Conservation (phyloP, 2,797 vertebrate species). For the Pygocentrus nattereri region DNA sequence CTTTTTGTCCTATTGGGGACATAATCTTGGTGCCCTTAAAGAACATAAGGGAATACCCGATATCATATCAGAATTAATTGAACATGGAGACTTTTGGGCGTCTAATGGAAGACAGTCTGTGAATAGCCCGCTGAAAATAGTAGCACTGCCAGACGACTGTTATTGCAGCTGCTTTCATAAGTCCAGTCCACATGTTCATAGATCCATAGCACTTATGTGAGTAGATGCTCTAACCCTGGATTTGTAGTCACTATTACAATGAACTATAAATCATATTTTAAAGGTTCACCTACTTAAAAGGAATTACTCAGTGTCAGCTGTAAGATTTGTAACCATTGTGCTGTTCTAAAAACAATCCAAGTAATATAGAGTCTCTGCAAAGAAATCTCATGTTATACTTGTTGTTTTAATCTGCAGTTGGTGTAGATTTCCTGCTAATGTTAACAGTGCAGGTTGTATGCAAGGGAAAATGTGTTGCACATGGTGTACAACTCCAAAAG, state of each 20-base stretch:
- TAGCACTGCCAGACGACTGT: conserved; percentile 49
- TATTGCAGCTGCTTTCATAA: conserved; percentile 61
- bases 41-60: conserved; percentile 29
- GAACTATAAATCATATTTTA: conserved; percentile 43
- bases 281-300: conserved; percentile 14
- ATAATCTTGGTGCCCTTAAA: conserved; percentile 8
- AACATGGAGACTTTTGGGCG: conserved; percentile 56
- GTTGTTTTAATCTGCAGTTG: not conserved
- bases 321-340: conserved; percentile 23
- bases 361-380: conserved; percentile 7
- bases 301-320: conserved; percentile 27
- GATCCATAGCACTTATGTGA: conserved; percentile 51
- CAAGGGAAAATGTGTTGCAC: conserved; percentile 31
- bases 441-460: conserved; percentile 18
- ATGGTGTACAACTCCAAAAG: conserved; percentile 23
- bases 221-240: conserved; percentile 47
- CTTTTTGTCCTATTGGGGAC: conserved; percentile 5
- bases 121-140: conserved; percentile 59
- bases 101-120: conserved; percentile 55
- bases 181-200: conserved; percentile 52
- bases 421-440: conserved; percentile 11
- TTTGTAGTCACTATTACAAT: conserved; percentile 41
- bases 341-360: conserved; percentile 21
- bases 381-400: conserved; percentile 33
- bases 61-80: conserved; percentile 61